A percentile compares a stretch with the other conserved stretches of the same genome.
Evolutionary conservation across 2,113 vertebrate species (phyloP).

Genomic region (Zosterops pallidus): DNA sequence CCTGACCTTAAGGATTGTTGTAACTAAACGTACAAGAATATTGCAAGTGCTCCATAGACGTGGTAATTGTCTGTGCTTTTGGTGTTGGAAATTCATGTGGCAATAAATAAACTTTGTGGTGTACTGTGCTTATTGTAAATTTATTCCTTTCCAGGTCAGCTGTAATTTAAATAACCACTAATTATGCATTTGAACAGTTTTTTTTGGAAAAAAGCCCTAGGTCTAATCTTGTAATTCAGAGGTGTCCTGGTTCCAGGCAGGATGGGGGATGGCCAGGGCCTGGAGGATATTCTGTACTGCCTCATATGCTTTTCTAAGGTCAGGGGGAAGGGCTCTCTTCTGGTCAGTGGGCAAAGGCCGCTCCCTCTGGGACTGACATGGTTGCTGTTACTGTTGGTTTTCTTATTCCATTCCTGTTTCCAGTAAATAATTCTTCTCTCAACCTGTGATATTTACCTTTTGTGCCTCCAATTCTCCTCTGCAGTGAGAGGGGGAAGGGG

Average conservation of each 20-base stretch:
- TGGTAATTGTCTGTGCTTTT: not conserved
- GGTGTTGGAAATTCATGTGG: not conserved
- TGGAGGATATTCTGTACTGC: not conserved
- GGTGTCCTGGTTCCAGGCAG: not conserved
- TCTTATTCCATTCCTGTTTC: not conserved
- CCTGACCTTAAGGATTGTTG: not conserved
- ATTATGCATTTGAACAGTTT: not conserved
- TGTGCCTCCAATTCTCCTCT: not conserved
- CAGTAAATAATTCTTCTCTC: not conserved
- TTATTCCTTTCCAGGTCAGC: not conserved
- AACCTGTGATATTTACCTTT: not conserved
- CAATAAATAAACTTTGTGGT: not conserved
- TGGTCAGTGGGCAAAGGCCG: accelerated
- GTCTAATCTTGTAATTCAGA: not conserved
- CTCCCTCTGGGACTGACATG: not conserved
- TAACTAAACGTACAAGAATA: not conserved
- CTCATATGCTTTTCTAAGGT: not conserved
- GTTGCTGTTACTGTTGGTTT: not conserved
- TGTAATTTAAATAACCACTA: not conserved
- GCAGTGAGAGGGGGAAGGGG: not conserved
- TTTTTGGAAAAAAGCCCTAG: not conserved
- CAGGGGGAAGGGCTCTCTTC: not conserved
- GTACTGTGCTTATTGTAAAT: not conserved
- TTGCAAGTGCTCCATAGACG: not conserved
- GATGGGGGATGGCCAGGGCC: not conserved